Evolutionary conservation across 2,888 invertebrate genomes (phyloP), one percentile per base, ranked within the genome.

Genomic region (Cataglyphis albicans): DNA sequence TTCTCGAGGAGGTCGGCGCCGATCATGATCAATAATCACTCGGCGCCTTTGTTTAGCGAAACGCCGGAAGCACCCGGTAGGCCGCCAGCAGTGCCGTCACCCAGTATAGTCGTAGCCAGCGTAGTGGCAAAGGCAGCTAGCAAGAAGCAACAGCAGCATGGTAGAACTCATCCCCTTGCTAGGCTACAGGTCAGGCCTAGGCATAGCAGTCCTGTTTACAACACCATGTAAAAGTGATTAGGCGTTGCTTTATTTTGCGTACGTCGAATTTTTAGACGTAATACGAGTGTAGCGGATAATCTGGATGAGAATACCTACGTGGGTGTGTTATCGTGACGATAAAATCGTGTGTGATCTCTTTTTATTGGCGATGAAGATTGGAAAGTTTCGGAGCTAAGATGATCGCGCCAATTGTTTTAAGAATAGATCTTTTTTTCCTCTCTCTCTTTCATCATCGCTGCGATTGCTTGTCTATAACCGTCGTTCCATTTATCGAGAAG

Each of bases 91-190:
- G 93, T 94, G 3, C 95, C 96, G 88, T 95, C 95, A 88, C 95
- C 96, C 78, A 95, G 96, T 87, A 96, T 96, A 89, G 96, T 97
- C 82, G 96, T 96, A 80, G 96, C 96, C 84, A 96, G 96, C 93
- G 97, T 97, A 91, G 96, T 97, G 91, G 96, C 96, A 90, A 97
- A 96, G 94, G 96, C 97, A 92, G 96, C 97, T 93, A 97, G 96
- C 91, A 97, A 97, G 95, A 97, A 97, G 95, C 97, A 98, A 95
- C 96, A 97, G 93, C 98, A 98, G 95, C 98, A 98, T 94, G 98
- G 98, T 91, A 98, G 98, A 95, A 98, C 97, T 93, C 98, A 98
- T 96, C 98, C 98, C 90, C 96, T 98, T 93, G 97, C 98, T 92
- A 97, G 97, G 96, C 96, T 98, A 95, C 97, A 97, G 95, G 96